Evolutionary conservation across 1,140 invertebrate species (phyloP).

Genomic region (Trichogramma pretiosum): DNA sequence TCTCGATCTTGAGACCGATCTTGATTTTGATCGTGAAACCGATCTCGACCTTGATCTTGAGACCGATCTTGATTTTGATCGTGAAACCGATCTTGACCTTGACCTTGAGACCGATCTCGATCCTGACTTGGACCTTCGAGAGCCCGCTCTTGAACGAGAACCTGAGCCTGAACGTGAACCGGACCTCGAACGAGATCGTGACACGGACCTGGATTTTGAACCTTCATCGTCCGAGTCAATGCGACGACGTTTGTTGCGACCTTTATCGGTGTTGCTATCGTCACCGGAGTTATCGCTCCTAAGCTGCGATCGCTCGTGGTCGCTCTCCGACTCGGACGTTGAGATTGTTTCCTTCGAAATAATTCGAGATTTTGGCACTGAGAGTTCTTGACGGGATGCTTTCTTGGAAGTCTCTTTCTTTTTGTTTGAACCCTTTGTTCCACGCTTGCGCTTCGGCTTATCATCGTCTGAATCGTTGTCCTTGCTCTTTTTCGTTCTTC

Average conservation of each 20-base stretch:
- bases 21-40: conserved; percentile 17
- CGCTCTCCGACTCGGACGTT: conserved; percentile 85
- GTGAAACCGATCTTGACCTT: conserved; percentile 25
- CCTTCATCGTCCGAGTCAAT: conserved; percentile 45
- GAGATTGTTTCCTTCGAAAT: conserved; percentile 94
- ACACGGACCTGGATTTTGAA: conserved; percentile 34
- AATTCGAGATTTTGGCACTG: conserved; percentile 59
- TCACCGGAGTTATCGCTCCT: conserved; percentile 45
- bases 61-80: conserved; percentile 23
- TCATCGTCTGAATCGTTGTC: conserved; percentile 60
- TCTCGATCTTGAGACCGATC: conserved; percentile 28
- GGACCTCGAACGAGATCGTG: conserved; percentile 25
- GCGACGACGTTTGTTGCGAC: conserved; percentile 35
- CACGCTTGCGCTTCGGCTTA: conserved; percentile 49
- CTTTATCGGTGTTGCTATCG: conserved; percentile 47
- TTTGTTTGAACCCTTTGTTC: conserved; percentile 49
- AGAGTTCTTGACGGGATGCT: conserved; percentile 41
- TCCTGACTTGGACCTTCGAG: conserved; percentile 30
- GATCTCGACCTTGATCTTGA: conserved; percentile 20
- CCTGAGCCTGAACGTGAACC: conserved; percentile 22
- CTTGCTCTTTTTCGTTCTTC: conserved; percentile 33
- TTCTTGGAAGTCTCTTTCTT: conserved; percentile 59
- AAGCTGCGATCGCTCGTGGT: conserved; percentile 55
- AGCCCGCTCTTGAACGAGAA: conserved; percentile 12
- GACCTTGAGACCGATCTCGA: conserved; percentile 31